Base-by-base conservation (phyloP, 2,888 invertebrate genomes). In the Erannis defoliaria region DNA sequence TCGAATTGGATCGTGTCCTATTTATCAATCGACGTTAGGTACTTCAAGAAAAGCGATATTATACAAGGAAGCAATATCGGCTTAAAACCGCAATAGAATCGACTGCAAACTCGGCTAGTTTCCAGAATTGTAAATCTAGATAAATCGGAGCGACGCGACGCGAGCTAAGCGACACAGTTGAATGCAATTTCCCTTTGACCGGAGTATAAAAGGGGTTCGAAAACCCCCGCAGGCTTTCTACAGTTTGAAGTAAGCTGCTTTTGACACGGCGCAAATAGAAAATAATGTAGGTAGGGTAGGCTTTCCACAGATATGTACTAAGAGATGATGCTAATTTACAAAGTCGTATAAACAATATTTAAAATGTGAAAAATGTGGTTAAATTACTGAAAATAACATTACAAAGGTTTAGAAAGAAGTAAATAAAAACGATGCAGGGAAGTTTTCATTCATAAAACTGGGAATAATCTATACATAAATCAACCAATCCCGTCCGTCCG, bases 181-280 rank as follows among this genome's bases (percentile, higher is more conserved):
- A 58, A 65, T 62, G 65, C 70, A 65, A 68, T 65, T 64, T 68
- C 63, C 58, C 56, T 71, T 68, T 67, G 67, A 63, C 64, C 66
- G 57, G 60, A 66, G 62, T 66, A 66, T 66, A 68, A 62, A 26
- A 67, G 64, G 64, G 67, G 65, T 64, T 62, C 60, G 65, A 63
- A 67, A 68, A 66, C 66, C 64, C 64, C 59, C 66, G 42, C 45
- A 46, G 60, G 60, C 42, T 42, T 51, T 38, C 57, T 67, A 67
- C 68, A 68, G 60, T 68, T 70, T 63, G 53, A 23, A 62, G 42
- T 57, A 67, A 62, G 63, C 70, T 51, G 66, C 56, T 61, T 64
- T 64, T 64, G 53, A 61, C 65, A 57, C 21, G 51, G 42, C 14
- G n/a, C 45, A 45, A 42, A 43, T 51, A 60, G 35, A 62, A 38